Base-by-base conservation (phyloP, 2,888 invertebrate species). In the Hipparchia sbordonii region DNA sequence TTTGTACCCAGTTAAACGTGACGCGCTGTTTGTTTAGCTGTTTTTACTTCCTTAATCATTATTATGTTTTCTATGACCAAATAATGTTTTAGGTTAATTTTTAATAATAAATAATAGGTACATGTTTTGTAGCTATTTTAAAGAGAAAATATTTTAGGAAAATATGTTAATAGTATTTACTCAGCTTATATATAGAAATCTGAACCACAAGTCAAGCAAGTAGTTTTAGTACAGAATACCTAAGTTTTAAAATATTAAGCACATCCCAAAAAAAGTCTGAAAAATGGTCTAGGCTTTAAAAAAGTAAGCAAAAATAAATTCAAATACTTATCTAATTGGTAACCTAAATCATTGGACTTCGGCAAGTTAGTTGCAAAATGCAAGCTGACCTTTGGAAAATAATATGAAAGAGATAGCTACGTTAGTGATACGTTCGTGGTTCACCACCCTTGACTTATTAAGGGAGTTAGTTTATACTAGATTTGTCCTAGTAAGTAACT, bases 391-490 rank as follows among this genome's bases (percentile, higher is more conserved):
- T 63, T 13, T 51, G 48, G 9, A 23, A 63, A 51, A 63, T 63
- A 56, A 66, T 10, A 23, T 48, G 6, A 6, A 6, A 48, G 48
- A 65, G 13, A 52, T 12, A 12, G 12, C 12, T 6, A 56, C 33
- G 54, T 56, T 46, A 46, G 56, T 67, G 45, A 66, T 45, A 67
- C 45, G 59, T 61, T 59, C 59, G 69, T 52, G 69, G 69, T 69
- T 61, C 45, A 69, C 48, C 60, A 67, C 12, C 70, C 67, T 57
- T 72, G 61, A 69, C 71, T 71, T 72, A 69, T 48, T 66, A 70
- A 54, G 62, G 39, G 72, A 71, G 70, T 73, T 66, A 67, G 67
- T 68, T 75, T 70, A 39, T 39, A 67, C 74, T 70, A 70, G 70
- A 69, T 39, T 10, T 57, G 57, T 3, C 23, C 56, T 66, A 46